Percentiles rank a stretch among this genome's conserved stretches.
These are phyloP conservation scores for Zaprionus obscuricornis DNA, from an alignment of 2,888 invertebrate species.

Conservation along the genomic window DNA sequence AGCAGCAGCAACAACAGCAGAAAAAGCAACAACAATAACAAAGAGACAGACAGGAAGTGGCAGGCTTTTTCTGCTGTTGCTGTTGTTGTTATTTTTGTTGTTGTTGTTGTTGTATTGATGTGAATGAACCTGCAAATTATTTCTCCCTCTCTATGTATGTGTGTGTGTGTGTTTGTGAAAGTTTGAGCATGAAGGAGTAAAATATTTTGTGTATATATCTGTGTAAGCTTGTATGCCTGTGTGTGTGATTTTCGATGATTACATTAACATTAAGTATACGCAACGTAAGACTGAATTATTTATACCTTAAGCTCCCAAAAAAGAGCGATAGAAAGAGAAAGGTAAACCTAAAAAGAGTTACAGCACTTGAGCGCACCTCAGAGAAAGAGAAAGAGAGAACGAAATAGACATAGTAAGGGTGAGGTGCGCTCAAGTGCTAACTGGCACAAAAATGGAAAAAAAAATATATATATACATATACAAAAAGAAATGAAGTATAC, in stretches of 20 bases:
- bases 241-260: slow-evolving; percentile 45
- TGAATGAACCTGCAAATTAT: slow-evolving; percentile 50
- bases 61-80: slow-evolving; percentile 30
- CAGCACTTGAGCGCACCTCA: too few relatives aligned
- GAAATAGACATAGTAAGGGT: background rate
- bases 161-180: too few relatives aligned
- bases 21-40: too few relatives aligned
- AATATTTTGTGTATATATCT: background rate
- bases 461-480: too few relatives aligned
- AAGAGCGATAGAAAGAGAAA: background rate
- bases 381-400: background rate
- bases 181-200: slow-evolving; percentile 25
- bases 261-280: slow-evolving; percentile 70
- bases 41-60: slow-evolving; percentile 66
- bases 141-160: background rate
- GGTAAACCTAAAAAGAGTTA: too few relatives aligned
- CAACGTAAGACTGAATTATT: slow-evolving; percentile 52
- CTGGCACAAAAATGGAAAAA: slow-evolving; percentile 17
- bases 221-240: slow-evolving; percentile 17
- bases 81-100: slow-evolving; percentile 4
- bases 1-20: too few relatives aligned
- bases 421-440: background rate
- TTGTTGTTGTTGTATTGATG: slow-evolving; percentile 33
- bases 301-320: slow-evolving; percentile 33
- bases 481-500: slow-evolving; percentile 15